phyloP scores from a whole-genome alignment of 2,888 invertebrate genomes.

The Sthenelais limicola region DNA sequence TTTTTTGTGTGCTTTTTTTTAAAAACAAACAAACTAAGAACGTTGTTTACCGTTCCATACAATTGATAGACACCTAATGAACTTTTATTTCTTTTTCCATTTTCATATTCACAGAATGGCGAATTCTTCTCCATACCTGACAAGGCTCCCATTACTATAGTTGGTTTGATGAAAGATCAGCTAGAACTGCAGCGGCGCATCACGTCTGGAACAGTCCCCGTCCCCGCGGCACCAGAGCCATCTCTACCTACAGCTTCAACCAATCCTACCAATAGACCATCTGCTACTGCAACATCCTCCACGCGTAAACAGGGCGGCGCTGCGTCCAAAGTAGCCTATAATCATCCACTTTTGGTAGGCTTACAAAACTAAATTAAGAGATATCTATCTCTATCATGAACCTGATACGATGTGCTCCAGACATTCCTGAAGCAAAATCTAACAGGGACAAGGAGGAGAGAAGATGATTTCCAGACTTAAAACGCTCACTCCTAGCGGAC shows the following conservation, averaged over 20 bases:
- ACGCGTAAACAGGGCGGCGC: not conserved
- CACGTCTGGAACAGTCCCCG: conserved; percentile 31
- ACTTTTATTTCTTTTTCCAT: too few relatives aligned
- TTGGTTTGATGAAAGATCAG: conserved; percentile 56
- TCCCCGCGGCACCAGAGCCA: not conserved
- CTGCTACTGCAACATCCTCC: not conserved
- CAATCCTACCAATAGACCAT: not conserved
- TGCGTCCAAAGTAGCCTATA: not conserved
- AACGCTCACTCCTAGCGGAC: too few relatives aligned
- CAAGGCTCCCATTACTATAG: conserved; percentile 56
- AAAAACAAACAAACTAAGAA: too few relatives aligned
- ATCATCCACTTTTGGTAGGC: conserved; percentile 5
- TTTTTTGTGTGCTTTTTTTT: not conserved
- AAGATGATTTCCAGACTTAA: too few relatives aligned
- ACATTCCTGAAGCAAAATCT: too few relatives aligned
- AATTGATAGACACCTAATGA: too few relatives aligned
- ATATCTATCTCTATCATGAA: too few relatives aligned
- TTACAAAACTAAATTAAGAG: not conserved
- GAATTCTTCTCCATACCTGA: conserved; percentile 62
- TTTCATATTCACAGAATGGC: conserved; percentile 59
- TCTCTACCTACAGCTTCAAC: not conserved
- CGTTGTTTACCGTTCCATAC: too few relatives aligned
- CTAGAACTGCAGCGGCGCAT: conserved; percentile 44
- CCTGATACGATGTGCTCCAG: too few relatives aligned
- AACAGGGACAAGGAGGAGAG: too few relatives aligned